Percentiles rank a stretch among this genome's conserved stretches.
These are phyloP conservation scores for Marmota flaviventris DNA, from an alignment of 2,113 vertebrate genomes.

Conservation along the genomic window DNA sequence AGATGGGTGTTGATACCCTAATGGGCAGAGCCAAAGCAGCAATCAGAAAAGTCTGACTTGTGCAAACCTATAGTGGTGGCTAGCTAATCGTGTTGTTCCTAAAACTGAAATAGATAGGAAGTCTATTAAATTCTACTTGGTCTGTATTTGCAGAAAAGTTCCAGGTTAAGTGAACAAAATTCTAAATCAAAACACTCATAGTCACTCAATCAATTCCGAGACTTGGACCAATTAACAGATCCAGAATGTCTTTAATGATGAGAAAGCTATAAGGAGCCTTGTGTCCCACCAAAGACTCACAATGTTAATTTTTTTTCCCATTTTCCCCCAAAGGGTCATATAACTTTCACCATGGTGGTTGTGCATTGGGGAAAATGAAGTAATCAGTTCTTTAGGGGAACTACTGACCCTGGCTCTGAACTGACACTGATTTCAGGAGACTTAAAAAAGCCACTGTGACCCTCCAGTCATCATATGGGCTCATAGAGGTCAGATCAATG, in stretches of 20 bases:
- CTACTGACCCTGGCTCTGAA: background rate
- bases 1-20: background rate
- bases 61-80: background rate
- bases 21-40: background rate
- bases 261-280: background rate
- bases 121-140: background rate
- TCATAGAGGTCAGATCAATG: background rate
- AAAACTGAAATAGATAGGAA: background rate
- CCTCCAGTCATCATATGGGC: background rate
- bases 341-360: background rate
- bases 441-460: too few relatives aligned
- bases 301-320: background rate
- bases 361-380: background rate
- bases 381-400: background rate
- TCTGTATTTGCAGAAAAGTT: background rate
- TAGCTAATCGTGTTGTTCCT: background rate
- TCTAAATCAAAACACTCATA: background rate
- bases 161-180: background rate
- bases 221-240: background rate
- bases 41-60: background rate
- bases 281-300: background rate
- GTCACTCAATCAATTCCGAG: background rate
- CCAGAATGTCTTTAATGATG: background rate
- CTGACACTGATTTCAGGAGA: background rate
- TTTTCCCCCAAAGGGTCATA: too few relatives aligned